phyloP scores from a whole-genome alignment of 2,888 invertebrate species.

The Brenthis hecate region DNA sequence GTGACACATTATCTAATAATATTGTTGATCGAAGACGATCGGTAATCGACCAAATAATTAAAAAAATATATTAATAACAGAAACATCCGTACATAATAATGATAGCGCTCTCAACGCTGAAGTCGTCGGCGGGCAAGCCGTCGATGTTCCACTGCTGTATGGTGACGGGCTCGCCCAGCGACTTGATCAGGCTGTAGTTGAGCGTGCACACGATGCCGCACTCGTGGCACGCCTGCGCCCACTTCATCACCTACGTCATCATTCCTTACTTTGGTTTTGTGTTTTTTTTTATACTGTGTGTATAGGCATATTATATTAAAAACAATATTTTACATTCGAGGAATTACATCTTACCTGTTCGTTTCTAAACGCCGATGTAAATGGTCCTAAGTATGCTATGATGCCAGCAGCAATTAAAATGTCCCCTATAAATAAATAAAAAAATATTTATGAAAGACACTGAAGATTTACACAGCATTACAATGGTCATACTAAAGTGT shows the following conservation, averaged over 20 bases:
- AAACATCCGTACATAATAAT: conserved; percentile 86
- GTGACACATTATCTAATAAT: no score
- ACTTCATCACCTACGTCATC: conserved; percentile 84
- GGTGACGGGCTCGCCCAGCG: conserved; percentile 93
- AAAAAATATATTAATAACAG: no score
- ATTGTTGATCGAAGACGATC: no score
- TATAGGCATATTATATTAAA: no score
- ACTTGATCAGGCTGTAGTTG: conserved; percentile 89
- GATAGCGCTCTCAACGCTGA: conserved; percentile 95
- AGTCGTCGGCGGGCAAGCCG: conserved; percentile 93
- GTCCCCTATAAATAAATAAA: conserved; percentile 86
- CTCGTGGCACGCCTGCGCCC: conserved; percentile 87
- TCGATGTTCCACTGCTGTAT: conserved; percentile 96
- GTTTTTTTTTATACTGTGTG: no score
- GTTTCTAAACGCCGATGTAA: conserved; percentile 87
- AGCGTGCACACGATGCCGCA: conserved; percentile 89
- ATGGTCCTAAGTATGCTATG: conserved; percentile 95
- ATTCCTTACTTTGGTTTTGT: no score
- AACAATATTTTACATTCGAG: background rate
- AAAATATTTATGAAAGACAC: background rate
- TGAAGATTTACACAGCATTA: no score
- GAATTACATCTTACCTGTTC: conserved; percentile 56
- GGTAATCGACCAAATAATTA: no score
- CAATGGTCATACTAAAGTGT: background rate
- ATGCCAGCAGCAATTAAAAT: conserved; percentile 93